phyloP scores from a whole-genome alignment of 2,113 vertebrate species.

The Vulpes lagopus region DNA sequence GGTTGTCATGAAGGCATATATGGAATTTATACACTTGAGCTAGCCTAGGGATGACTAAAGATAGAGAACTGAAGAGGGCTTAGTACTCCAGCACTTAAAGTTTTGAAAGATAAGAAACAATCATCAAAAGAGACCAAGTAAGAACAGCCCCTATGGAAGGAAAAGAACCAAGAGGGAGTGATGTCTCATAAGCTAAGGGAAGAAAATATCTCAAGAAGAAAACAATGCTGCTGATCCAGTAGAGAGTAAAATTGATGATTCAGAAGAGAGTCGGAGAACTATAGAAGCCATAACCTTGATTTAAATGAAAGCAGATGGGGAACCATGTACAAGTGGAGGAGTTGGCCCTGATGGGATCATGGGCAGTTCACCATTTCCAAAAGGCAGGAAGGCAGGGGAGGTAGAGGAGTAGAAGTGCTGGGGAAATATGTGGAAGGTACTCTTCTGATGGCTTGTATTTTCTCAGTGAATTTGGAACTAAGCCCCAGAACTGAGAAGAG shows the following conservation, averaged over 20 bases:
- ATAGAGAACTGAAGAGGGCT: background rate
- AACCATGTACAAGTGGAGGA: background rate
- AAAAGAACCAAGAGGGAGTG: background rate
- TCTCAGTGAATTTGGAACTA: background rate
- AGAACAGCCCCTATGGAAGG: background rate
- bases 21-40: background rate
- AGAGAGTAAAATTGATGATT: background rate
- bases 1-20: background rate
- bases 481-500: background rate
- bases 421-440: background rate
- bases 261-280: background rate
- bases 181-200: background rate
- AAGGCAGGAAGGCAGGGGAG: background rate
- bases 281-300: background rate
- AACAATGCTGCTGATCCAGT: background rate
- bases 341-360: too few relatives aligned
- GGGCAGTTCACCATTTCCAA: background rate
- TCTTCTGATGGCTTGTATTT: background rate
- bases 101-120: conserved; percentile 24
- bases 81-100: background rate
- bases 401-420: too few relatives aligned
- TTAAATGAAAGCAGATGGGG: background rate
- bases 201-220: background rate
- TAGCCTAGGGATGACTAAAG: background rate
- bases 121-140: background rate